These are phyloP conservation scores for Nesogale talazaci DNA, from an alignment of 2,113 vertebrate genomes.

Conservation along the genomic window DNA sequence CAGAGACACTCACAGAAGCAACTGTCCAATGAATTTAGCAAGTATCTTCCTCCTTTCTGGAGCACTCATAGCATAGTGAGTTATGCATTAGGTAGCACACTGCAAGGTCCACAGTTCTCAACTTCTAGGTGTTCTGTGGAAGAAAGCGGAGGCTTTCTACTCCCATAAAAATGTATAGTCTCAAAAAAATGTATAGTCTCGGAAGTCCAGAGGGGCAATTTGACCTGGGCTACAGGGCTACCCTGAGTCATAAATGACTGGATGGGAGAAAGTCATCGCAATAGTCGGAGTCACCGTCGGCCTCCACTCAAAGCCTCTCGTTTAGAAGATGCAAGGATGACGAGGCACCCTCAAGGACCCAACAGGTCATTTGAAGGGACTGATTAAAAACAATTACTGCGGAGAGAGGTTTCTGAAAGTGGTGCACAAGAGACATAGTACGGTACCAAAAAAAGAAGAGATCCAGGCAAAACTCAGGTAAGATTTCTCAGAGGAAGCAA, in stretches of 20 bases:
- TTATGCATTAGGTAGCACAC: too few relatives aligned
- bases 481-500: conserved; percentile 31
- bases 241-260: too few relatives aligned
- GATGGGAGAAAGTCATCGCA: too few relatives aligned
- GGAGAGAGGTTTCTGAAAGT: neutral
- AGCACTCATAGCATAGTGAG: too few relatives aligned
- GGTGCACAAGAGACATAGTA: neutral
- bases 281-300: neutral
- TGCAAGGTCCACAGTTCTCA: too few relatives aligned
- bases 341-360: neutral
- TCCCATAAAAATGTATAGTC: too few relatives aligned
- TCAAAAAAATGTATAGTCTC: too few relatives aligned
- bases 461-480: neutral
- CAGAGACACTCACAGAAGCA: conserved; percentile 36
- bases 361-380: neutral
- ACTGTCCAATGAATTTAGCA: conserved; percentile 32
- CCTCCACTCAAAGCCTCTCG: conserved; percentile 37
- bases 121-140: too few relatives aligned
- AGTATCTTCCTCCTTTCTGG: neutral
- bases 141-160: too few relatives aligned
- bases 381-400: conserved; percentile 9
- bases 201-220: too few relatives aligned
- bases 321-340: neutral
- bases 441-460: neutral
- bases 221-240: too few relatives aligned